These are phyloP conservation scores for Spodoptera frugiperda DNA, from an alignment of 1,140 invertebrate species.

Conservation along the genomic window DNA sequence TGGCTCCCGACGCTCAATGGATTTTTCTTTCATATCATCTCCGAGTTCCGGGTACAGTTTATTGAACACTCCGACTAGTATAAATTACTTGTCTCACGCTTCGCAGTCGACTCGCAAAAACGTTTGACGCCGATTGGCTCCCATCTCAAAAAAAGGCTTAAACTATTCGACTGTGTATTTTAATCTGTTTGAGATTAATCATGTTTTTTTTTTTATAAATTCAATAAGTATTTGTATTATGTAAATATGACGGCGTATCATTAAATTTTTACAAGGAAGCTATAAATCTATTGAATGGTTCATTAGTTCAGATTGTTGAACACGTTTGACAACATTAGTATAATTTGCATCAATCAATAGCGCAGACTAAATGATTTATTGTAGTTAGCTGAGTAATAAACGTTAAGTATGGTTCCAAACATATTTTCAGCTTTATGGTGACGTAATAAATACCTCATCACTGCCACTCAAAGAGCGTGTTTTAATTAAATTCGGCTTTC, in stretches of 20 bases:
- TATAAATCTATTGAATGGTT: conserved; percentile 45
- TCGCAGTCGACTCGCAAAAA: conserved; percentile 42
- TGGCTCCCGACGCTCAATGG: conserved; percentile 53
- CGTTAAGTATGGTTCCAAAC: not conserved
- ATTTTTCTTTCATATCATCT: conserved; percentile 62
- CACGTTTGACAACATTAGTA: conserved; percentile 36
- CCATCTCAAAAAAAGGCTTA: conserved; percentile 11
- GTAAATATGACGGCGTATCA: conserved; percentile 20
- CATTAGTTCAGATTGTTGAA: conserved; percentile 31
- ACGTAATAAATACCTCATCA: not conserved
- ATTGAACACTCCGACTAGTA: conserved; percentile 44
- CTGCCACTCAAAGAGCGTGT: not conserved
- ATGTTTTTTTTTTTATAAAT: conserved; percentile 19
- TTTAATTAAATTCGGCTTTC: conserved; percentile 20
- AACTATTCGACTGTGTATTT: conserved; percentile 2
- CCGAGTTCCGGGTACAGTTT: conserved; percentile 46
- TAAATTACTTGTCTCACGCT: conserved; percentile 47
- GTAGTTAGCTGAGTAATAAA: not conserved
- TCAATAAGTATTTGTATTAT: conserved; percentile 33
- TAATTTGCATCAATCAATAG: conserved; percentile 37
- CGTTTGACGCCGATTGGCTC: conserved; percentile 12
- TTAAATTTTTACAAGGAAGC: conserved; percentile 40
- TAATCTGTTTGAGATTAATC: conserved; percentile 13
- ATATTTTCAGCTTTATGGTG: not conserved
- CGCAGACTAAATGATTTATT: conserved; percentile 32